phyloP scores from a whole-genome alignment of 2,113 vertebrate genomes.

The Argyrosomus japonicus region DNA sequence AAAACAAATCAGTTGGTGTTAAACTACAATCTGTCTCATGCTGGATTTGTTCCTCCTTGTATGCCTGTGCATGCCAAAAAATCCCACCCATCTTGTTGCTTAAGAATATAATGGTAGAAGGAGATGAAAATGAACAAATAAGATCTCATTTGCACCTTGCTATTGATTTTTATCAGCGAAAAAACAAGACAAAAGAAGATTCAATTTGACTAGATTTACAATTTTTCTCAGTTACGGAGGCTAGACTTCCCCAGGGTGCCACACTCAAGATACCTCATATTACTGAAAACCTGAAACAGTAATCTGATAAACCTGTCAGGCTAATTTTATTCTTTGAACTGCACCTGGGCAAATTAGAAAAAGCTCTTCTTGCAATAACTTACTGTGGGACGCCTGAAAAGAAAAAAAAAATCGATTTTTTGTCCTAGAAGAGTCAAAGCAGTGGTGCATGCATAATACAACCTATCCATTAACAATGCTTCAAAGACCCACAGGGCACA shows the following conservation, averaged over 20 bases:
- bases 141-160: slow-evolving; percentile 36
- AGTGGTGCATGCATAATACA: slow-evolving; percentile 53
- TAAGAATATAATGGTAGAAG: slow-evolving; percentile 2
- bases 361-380: slow-evolving; percentile 34
- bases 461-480: slow-evolving; percentile 48
- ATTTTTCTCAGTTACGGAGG: slow-evolving; percentile 25
- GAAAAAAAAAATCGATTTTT: slow-evolving; percentile 8
- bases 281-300: slow-evolving; percentile 36
- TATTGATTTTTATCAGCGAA: slow-evolving; percentile 46
- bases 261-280: slow-evolving; percentile 16
- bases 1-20: slow-evolving; percentile 28
- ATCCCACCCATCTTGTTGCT: background rate
- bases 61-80: slow-evolving; percentile 1
- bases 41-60: background rate
- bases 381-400: background rate
- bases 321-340: slow-evolving; percentile 34
- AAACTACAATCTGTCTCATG: slow-evolving; percentile 28
- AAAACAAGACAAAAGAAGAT: background rate
- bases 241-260: slow-evolving; percentile 13
- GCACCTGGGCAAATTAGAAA: slow-evolving; percentile 50
- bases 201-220: slow-evolving; percentile 10
- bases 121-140: slow-evolving; percentile 26
- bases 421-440: slow-evolving; percentile 24
- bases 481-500: slow-evolving; percentile 44
- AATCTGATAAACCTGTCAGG: slow-evolving; percentile 46